A percentile compares a stretch with the other conserved stretches of the same genome.
phyloP scores from a whole-genome alignment of 2,797 vertebrate genomes.

The Gallinago solitaria region DNA sequence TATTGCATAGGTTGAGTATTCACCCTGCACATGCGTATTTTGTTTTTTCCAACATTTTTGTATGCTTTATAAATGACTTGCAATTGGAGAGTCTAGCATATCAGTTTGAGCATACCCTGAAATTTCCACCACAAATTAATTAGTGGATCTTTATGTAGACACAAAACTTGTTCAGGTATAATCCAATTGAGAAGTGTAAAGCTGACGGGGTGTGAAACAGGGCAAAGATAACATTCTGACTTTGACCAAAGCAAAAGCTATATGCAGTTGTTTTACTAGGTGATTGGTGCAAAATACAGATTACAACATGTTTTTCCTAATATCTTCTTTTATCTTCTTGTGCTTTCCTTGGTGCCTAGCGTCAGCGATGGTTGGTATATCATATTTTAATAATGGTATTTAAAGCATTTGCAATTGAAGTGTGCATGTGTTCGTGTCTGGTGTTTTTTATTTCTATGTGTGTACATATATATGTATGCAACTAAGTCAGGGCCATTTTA shows the following conservation, averaged over 20 bases:
- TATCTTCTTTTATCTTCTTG: slow-evolving; percentile 69
- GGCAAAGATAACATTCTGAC: background rate
- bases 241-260: background rate
- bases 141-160: background rate
- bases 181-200: background rate
- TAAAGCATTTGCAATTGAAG: slow-evolving; percentile 1
- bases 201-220: background rate
- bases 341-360: slow-evolving; percentile 82
- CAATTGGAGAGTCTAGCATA: background rate
- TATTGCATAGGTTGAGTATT: background rate
- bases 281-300: background rate
- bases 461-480: background rate
- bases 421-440: background rate
- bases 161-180: background rate
- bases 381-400: slow-evolving; percentile 46
- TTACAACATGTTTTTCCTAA: slow-evolving; percentile 33
- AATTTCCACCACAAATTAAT: background rate
- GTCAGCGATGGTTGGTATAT: slow-evolving; percentile 98
- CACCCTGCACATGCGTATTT: background rate
- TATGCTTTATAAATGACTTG: background rate
- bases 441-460: background rate
- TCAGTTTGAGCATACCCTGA: background rate
- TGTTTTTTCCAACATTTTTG: background rate
- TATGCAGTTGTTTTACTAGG: background rate
- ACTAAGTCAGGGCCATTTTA: background rate